These are phyloP conservation scores for Lasioglossum zephyrum DNA, from an alignment of 2,888 invertebrate genomes.

Conservation along the genomic window DNA sequence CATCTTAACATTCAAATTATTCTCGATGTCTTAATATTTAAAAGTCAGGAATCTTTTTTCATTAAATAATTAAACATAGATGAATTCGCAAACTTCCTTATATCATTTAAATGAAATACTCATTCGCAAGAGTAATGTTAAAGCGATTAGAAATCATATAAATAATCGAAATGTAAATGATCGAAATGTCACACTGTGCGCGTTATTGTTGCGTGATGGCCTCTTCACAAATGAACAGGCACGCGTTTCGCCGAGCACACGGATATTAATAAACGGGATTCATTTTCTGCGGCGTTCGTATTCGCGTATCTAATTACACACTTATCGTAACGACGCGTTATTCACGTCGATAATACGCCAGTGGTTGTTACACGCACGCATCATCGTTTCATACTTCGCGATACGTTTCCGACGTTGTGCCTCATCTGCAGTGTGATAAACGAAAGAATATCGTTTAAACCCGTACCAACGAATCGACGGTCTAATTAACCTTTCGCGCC, in stretches of 20 bases:
- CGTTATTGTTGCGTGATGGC: conserved; percentile 35
- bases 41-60: too few relatives aligned
- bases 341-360: conserved; percentile 60
- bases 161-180: too few relatives aligned
- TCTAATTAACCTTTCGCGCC: conserved; percentile 47
- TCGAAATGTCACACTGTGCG: too few relatives aligned
- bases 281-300: conserved; percentile 59
- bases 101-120: too few relatives aligned
- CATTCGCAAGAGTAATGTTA: too few relatives aligned
- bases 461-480: conserved; percentile 25
- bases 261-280: conserved; percentile 65
- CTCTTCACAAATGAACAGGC: not conserved
- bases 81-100: too few relatives aligned
- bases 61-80: too few relatives aligned
- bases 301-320: conserved; percentile 69
- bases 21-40: too few relatives aligned
- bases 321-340: conserved; percentile 64
- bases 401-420: conserved; percentile 5
- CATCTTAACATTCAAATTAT: too few relatives aligned
- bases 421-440: conserved; percentile 33
- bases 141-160: too few relatives aligned
- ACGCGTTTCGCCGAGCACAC: conserved; percentile 43
- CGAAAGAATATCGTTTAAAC: conserved; percentile 29
- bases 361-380: conserved; percentile 55
- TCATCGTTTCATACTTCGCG: conserved; percentile 56